Evolutionary conservation across 1,140 invertebrate genomes (phyloP).

Genomic region (Aphaenogaster ashmeadi): DNA sequence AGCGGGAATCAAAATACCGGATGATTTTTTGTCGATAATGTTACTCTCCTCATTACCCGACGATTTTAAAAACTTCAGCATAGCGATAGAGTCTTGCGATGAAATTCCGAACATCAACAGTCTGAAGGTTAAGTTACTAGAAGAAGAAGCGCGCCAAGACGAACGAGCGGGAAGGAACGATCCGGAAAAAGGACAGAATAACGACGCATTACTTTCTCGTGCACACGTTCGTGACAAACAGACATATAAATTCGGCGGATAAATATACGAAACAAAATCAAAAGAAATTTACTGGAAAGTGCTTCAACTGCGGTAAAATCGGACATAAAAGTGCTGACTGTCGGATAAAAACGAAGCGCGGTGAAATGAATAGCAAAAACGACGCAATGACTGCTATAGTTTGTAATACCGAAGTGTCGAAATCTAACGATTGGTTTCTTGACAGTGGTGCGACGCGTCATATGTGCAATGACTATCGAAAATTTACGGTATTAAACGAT

Average conservation of each 20-base stretch:
- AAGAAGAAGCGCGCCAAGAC: background rate
- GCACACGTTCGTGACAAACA: background rate
- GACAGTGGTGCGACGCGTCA: no score
- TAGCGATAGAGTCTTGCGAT: conserved; percentile 10
- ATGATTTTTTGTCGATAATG: conserved; percentile 27
- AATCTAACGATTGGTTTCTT: no score
- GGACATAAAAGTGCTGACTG: background rate
- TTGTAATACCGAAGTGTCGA: no score
- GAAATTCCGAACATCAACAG: conserved; percentile 4
- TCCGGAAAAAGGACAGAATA: background rate
- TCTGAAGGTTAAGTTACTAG: background rate
- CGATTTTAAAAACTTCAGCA: background rate
- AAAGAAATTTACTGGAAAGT: background rate
- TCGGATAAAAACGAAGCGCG: background rate
- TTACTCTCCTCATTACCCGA: background rate
- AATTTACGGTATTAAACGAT: no score
- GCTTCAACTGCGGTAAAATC: background rate
- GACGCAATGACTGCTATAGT: no score
- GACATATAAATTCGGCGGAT: background rate
- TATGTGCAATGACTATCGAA: no score
- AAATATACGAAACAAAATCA: background rate
- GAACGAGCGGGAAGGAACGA: background rate
- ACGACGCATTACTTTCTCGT: background rate
- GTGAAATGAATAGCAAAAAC: background rate
- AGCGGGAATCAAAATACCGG: background rate